phyloP scores from a whole-genome alignment of 2,797 vertebrate genomes.

The Dicrostonyx torquatus region DNA sequence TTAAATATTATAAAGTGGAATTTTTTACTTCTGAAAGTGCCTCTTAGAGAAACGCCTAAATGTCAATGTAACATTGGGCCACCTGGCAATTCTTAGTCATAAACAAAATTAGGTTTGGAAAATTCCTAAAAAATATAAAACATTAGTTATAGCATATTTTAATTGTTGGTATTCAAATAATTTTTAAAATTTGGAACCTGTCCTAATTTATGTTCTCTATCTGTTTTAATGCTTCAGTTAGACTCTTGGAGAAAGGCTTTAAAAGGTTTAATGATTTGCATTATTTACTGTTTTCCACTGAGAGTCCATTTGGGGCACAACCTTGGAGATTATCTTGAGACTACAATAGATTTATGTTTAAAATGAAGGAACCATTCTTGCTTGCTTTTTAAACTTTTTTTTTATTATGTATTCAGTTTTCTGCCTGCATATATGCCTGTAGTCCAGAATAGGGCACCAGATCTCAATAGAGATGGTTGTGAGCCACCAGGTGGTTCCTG shows the following conservation, averaged over 20 bases:
- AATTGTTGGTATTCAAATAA: conserved; percentile 22
- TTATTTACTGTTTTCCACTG: not conserved
- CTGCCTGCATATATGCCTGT: no score
- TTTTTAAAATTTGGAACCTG: conserved; percentile 53
- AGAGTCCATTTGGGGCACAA: not conserved
- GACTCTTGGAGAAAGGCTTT: not conserved
- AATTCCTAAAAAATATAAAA: not conserved
- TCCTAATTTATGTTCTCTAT: not conserved
- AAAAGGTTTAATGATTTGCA: not conserved
- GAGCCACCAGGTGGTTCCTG: no score
- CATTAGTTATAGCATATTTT: not conserved
- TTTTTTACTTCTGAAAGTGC: not conserved
- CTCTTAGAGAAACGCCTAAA: conserved; percentile 12
- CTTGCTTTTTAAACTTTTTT: not conserved
- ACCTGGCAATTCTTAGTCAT: not conserved
- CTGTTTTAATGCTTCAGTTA: conserved; percentile 21
- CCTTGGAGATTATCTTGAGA: not conserved
- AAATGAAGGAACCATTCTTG: conserved; percentile 18
- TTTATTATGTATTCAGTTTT: not conserved
- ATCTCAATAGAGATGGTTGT: no score
- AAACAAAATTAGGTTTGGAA: conserved; percentile 14
- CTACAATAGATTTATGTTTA: not conserved
- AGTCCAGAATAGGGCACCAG: no score
- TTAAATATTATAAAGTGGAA: not conserved
- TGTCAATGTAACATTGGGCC: not conserved